Conservation (phyloP, 2,888 invertebrate genomes). For the Zhengitettix transpicula region DNA sequence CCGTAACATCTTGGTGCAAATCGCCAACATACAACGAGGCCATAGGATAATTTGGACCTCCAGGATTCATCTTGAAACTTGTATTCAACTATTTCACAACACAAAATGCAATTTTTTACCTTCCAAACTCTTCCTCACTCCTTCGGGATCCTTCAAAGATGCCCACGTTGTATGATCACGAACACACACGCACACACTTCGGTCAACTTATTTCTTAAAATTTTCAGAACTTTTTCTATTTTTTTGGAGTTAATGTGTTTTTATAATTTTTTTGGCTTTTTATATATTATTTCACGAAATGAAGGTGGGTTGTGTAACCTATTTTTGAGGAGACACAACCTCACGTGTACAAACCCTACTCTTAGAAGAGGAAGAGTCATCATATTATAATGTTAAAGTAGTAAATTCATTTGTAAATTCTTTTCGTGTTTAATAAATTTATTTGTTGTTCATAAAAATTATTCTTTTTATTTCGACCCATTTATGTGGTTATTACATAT, state of each 20-base stretch:
- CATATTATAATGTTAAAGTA: too few species aligned
- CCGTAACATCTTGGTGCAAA: constrained; percentile 94
- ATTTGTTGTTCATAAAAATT: too few species aligned
- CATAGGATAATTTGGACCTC: constrained; percentile 80
- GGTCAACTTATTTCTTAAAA: constrained; percentile 34
- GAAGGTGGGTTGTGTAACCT: constrained; percentile 71
- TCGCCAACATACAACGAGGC: constrained; percentile 99
- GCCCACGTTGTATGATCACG: constrained; percentile 13
- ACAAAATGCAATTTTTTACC: not conserved
- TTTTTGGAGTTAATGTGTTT: constrained; percentile 46
- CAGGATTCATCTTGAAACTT: constrained; percentile 55
- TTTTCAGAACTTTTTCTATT: constrained; percentile 51
- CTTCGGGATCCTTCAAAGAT: not conserved
- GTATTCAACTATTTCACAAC: constrained; percentile 15
- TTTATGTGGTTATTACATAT: too few species aligned
- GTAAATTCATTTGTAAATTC: too few species aligned
- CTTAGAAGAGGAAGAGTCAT: constrained; percentile 18
- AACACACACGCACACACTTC: constrained; percentile 16
- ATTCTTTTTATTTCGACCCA: too few species aligned
- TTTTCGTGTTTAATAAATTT: too few species aligned
- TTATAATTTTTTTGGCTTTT: constrained; percentile 63
- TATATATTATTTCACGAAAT: constrained; percentile 53
- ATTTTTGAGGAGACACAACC: constrained; percentile 61
- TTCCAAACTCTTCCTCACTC: too few species aligned
- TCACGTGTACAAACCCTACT: constrained; percentile 52